Evolutionary conservation across 1,140 invertebrate species (phyloP).

Genomic region (roundworm (Caenorhabditis elegans)): DNA sequence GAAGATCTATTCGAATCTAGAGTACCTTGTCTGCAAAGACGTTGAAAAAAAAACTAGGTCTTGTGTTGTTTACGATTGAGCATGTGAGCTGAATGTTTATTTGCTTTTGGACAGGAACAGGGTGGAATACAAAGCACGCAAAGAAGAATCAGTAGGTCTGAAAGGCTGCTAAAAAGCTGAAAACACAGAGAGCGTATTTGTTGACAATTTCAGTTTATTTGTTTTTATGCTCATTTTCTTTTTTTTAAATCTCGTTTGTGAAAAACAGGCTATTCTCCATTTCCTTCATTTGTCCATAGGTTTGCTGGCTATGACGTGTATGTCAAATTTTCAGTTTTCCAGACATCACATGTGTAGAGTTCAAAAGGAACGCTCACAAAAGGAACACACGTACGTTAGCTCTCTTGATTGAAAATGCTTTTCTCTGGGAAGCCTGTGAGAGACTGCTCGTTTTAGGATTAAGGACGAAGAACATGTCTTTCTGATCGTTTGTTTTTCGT

Average conservation of each 20-base stretch:
- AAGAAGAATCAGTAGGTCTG: not conserved
- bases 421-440: not conserved
- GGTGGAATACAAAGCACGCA: not conserved
- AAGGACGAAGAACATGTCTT: not conserved
- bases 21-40: not conserved
- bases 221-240: conserved; percentile 4
- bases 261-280: not conserved
- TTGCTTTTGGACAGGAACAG: not conserved
- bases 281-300: not conserved
- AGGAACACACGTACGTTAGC: not conserved
- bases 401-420: conserved; percentile 20
- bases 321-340: not conserved
- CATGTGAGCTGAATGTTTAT: not conserved
- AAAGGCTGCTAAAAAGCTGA: not conserved
- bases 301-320: not conserved
- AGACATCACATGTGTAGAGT: not conserved
- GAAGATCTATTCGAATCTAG: not conserved
- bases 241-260: no score
- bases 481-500: not conserved
- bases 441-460: not conserved
- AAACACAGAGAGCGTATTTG: not conserved
- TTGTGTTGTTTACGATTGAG: not conserved
- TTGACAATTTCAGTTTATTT: conserved; percentile 14
- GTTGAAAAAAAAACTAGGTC: not conserved
- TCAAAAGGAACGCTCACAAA: not conserved